Conservation (phyloP, 2,888 invertebrate genomes). For the Blastobasis lacticolella region DNA sequence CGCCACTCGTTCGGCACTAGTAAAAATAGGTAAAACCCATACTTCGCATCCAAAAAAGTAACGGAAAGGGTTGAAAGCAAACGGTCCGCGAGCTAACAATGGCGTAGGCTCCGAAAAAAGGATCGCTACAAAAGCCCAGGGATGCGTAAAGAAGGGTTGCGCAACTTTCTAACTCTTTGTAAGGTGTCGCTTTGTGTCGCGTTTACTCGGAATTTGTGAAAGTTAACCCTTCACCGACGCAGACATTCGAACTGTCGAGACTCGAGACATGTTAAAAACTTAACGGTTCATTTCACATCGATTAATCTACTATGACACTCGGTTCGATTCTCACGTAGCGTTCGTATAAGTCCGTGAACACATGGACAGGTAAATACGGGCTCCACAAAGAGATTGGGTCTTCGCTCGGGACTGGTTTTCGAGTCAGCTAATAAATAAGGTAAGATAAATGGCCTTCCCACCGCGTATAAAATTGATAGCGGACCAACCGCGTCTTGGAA, state of each 20-base stretch:
- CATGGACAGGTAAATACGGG: conserved; percentile 46
- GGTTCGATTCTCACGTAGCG: conserved; percentile 31
- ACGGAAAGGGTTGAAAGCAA: conserved; percentile 66
- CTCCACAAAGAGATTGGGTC: conserved; percentile 47
- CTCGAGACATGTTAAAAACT: conserved; percentile 18
- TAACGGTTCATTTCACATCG: conserved; percentile 38
- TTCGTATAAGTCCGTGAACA: conserved; percentile 30
- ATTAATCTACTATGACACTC: conserved; percentile 24
- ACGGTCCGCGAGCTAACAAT: conserved; percentile 53
- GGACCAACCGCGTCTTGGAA: conserved; percentile 53
- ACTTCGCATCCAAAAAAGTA: conserved; percentile 46
- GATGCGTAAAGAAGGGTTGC: conserved; percentile 67
- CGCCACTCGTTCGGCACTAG: conserved; percentile 23
- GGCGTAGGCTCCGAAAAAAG: conserved; percentile 50
- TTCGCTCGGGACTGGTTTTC: conserved; percentile 51
- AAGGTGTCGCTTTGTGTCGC: conserved; percentile 48
- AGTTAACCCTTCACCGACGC: conserved; percentile 46
- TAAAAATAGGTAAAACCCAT: conserved; percentile 46
- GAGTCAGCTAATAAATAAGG: conserved; percentile 69
- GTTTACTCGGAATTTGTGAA: conserved; percentile 61
- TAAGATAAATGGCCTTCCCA: conserved; percentile 70
- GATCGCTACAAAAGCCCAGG: conserved; percentile 49
- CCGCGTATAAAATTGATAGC: conserved; percentile 70
- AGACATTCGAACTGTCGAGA: conserved; percentile 20
- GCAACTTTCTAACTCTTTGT: conserved; percentile 72